A percentile compares a stretch with the other conserved stretches of the same genome.
Conservation (phyloP, 2,113 vertebrate genomes). For the Urocolius indicus region DNA sequence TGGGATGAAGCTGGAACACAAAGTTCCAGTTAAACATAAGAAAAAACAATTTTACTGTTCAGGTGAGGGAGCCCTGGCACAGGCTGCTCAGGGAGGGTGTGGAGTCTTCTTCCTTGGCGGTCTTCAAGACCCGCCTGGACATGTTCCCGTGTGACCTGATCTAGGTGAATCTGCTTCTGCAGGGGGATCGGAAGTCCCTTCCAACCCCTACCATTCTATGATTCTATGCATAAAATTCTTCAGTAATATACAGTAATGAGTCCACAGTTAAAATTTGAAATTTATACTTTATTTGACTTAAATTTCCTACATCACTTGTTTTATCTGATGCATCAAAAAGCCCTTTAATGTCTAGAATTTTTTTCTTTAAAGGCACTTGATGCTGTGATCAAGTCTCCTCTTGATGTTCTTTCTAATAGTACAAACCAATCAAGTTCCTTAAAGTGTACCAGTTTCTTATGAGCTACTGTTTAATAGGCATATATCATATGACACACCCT, state of each 20-base stretch:
- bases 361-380: background rate
- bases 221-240: background rate
- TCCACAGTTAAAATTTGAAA: background rate
- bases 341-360: background rate
- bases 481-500: background rate
- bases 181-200: no score
- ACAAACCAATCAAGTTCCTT: background rate
- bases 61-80: no score
- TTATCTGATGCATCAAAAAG: background rate
- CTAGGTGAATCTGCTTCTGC: no score
- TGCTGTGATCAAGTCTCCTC: background rate
- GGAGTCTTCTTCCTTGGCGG: no score
- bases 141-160: no score
- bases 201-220: no score
- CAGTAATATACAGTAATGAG: background rate
- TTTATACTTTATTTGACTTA: background rate
- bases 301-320: background rate
- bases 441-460: background rate
- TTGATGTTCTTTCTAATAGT: background rate
- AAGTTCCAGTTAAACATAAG: no score
- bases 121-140: no score
- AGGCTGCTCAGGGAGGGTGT: no score
- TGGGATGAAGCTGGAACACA: no score
- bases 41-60: no score
- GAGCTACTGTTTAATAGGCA: background rate